Percentiles rank a stretch among this genome's conserved stretches.
phyloP scores from a whole-genome alignment of 2,797 vertebrate genomes.

The Labeo calbasu region DNA sequence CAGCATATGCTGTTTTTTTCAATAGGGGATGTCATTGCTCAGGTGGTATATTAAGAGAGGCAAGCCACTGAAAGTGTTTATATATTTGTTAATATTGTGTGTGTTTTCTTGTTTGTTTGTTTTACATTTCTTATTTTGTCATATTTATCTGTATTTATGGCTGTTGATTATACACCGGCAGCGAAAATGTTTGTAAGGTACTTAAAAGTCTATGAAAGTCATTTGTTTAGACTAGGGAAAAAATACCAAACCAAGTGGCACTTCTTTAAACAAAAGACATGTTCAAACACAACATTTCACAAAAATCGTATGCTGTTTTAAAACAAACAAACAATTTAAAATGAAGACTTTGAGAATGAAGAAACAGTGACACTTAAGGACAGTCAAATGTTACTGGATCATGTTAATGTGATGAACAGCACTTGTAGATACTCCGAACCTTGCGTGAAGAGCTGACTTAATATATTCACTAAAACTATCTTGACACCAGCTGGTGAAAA shows the following conservation, averaged over 20 bases:
- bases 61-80: background rate
- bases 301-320: background rate
- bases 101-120: background rate
- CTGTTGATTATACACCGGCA: background rate
- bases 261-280: background rate
- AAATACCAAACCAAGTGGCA: background rate
- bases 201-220: background rate
- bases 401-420: background rate
- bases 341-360: background rate
- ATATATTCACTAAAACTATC: background rate
- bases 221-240: background rate
- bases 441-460: background rate
- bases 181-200: background rate
- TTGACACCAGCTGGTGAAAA: background rate
- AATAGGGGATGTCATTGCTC: background rate
- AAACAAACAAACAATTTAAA: background rate
- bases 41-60: background rate
- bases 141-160: constrained; percentile 39
- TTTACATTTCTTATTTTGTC: background rate
- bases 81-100: background rate
- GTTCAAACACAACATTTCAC: background rate
- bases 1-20: too few species aligned
- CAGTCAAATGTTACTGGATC: background rate
- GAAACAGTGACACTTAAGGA: background rate
- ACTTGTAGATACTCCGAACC: background rate